Evolutionary conservation across 2,888 invertebrate genomes (phyloP), one percentile per base, ranked within the genome.

Genomic region (Herminia tarsipennalis): DNA sequence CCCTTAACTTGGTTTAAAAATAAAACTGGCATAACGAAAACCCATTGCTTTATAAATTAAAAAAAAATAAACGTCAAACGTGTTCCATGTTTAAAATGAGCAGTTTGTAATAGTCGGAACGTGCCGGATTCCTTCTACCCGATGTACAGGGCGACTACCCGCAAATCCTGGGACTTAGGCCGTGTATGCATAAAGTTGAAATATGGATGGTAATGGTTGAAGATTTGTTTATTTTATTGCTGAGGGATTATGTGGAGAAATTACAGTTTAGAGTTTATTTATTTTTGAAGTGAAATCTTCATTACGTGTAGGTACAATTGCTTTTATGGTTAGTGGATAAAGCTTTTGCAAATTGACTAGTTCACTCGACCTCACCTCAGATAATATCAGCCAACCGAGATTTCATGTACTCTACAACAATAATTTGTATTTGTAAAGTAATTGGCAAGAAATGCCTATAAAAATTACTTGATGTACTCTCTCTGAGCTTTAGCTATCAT

Each of bases 101-200:
- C 63, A 53, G 55, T 55, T 55, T 46, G 47, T 73, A 69, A 73
- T 70, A 66, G 73, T 45, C 50, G 39, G 40, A 61, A 73, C 73
- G 73, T 73, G 73, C 63, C 51, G 45, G 43, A 50, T 63, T 45
- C 63, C 57, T 49, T 67, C 70, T 65, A 71, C 63, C 69, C 65
- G 57, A 45, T 60, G 54, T 53, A 20, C 10, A 35, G 24, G 14
- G 22, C n/a, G 14, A 29, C 32, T 35, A 30, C n/a, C 17, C 27
- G 34, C 66, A 67, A 70, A 70, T 70, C 70, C 57, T 34, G 22
- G 45, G 55, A 39, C 52, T 61, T 55, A 50, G 33, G 46, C 22
- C 18, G 18, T 21, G 35, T 47, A 20, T 39, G 24, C 45, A 34
- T 25, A 22, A 21, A 2, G 18, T 40, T n/a, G 29, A 45, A 22